A percentile compares a stretch with the other conserved stretches of the same genome.
Conservation (phyloP, 2,113 vertebrate genomes). For the Excalfactoria chinensis region DNA sequence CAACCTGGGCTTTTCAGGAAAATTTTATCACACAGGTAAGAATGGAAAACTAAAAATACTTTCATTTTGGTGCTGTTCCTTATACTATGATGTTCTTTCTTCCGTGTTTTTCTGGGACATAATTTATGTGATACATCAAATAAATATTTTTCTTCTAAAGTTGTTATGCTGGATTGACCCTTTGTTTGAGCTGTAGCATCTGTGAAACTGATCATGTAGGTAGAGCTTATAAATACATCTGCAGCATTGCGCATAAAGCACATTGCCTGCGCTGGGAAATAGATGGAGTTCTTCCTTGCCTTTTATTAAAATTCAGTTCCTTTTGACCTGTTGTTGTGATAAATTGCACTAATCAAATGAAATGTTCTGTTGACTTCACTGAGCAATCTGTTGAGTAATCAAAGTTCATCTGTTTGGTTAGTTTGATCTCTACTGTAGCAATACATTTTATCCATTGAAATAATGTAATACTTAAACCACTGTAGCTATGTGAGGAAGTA, state of each 20-base stretch:
- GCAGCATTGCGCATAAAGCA: not conserved
- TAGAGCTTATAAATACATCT: not conserved
- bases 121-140: not conserved
- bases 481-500: not conserved
- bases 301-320: not conserved
- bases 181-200: not conserved
- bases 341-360: not conserved
- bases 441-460: not conserved
- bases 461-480: not conserved
- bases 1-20: slow-evolving; percentile 89
- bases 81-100: not conserved
- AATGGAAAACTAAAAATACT: not conserved
- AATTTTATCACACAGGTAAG: slow-evolving; percentile 89
- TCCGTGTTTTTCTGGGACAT: not conserved
- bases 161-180: not conserved
- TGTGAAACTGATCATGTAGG: not conserved
- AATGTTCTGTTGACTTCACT: not conserved
- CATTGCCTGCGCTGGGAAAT: not conserved
- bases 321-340: not conserved
- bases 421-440: not conserved
- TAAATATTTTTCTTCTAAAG: not conserved
- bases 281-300: not conserved
- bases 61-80: not conserved
- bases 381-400: not conserved
- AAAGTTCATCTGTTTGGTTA: not conserved